Evolutionary conservation across 2,113 vertebrate genomes (phyloP).

Genomic region (Sturnus vulgaris): DNA sequence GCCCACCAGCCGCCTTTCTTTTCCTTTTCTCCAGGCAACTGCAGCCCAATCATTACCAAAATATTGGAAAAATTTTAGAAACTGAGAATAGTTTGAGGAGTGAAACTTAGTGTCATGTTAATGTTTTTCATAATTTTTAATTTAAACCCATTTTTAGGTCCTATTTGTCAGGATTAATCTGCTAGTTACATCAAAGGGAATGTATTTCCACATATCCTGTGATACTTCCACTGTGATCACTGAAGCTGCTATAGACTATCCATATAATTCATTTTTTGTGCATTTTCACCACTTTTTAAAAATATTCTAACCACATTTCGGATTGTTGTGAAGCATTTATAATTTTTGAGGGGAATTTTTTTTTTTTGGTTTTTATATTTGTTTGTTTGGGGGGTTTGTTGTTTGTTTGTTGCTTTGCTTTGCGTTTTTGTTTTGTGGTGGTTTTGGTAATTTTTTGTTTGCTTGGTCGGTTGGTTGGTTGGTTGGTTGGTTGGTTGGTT

Average conservation of each 20-base stretch:
- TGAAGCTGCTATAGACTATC: not conserved
- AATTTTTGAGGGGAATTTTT: fast-evolving
- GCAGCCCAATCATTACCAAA: not conserved
- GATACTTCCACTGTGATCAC: not conserved
- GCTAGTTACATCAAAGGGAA: not conserved
- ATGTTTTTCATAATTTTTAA: not conserved
- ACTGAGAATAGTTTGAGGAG: not conserved
- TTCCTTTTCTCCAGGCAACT: not conserved
- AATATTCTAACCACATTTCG: not conserved
- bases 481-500: not conserved
- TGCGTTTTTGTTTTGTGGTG: not conserved
- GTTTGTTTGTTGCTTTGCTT: not conserved
- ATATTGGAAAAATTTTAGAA: not conserved
- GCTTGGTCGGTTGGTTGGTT: not conserved
- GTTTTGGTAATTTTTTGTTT: fast-evolving
- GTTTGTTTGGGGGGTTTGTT: not conserved
- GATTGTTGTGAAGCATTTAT: not conserved
- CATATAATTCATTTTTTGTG: not conserved
- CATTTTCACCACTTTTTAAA: not conserved
- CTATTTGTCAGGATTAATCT: not conserved
- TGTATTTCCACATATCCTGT: not conserved
- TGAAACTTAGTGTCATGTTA: not conserved
- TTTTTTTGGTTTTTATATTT: not conserved
- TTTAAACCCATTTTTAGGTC: not conserved
- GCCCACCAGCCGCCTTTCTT: not conserved